Evolutionary conservation across 2,797 vertebrate species (phyloP).

Genomic region (Bufotes viridis): DNA sequence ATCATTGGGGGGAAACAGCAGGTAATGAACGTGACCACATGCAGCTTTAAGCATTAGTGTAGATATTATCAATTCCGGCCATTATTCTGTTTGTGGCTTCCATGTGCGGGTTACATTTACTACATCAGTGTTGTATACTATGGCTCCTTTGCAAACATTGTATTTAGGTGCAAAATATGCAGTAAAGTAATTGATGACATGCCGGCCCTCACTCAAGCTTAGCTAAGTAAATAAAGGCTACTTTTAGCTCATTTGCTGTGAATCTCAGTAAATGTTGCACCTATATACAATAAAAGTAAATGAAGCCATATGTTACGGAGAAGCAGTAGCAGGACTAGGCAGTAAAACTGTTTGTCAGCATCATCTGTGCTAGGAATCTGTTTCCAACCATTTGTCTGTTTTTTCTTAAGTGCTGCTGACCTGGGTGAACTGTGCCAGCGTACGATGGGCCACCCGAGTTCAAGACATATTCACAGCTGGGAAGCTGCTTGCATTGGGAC

Average conservation of each 20-base stretch:
- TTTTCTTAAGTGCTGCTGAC: slow-evolving; percentile 82
- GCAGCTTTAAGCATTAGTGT: too few species aligned
- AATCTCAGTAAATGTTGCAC: not conserved
- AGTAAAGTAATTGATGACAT: not conserved
- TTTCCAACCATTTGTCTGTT: not conserved
- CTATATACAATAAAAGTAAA: not conserved
- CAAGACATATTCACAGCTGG: slow-evolving; percentile 94
- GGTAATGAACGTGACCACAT: too few species aligned
- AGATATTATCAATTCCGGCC: not conserved
- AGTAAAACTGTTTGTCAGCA: not conserved
- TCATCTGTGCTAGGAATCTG: not conserved
- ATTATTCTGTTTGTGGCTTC: not conserved
- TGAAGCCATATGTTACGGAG: not conserved
- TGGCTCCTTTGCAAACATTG: not conserved
- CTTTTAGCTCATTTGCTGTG: not conserved
- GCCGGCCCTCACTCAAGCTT: not conserved
- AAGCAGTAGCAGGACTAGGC: not conserved
- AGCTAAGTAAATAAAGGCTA: not conserved
- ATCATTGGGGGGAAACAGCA: too few species aligned
- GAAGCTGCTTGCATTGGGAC: slow-evolving; percentile 87
- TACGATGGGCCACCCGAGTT: slow-evolving; percentile 91
- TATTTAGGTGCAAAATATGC: not conserved
- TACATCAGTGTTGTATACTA: not conserved
- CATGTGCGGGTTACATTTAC: not conserved
- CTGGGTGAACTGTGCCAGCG: slow-evolving; percentile 93